phyloP scores from a whole-genome alignment of 1,140 invertebrate species.

The Nephotettix cincticeps region DNA sequence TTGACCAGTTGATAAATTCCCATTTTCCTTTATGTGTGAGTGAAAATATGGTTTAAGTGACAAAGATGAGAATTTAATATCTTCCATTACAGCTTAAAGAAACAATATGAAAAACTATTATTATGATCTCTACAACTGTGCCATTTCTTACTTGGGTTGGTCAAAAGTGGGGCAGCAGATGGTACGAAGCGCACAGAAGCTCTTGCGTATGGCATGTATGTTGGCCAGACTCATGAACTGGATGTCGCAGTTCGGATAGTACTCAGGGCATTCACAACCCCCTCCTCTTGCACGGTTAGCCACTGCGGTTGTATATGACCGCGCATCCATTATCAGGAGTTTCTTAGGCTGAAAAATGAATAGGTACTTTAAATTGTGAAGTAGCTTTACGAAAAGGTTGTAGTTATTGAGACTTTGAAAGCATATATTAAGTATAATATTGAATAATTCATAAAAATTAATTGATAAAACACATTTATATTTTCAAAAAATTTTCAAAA shows the following conservation, averaged over 20 bases:
- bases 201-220: slow-evolving; percentile 91
- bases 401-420: too few species aligned
- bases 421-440: too few species aligned
- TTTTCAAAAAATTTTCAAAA: too few species aligned
- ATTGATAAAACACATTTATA: too few species aligned
- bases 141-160: slow-evolving; percentile 66
- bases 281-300: slow-evolving; percentile 94
- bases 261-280: slow-evolving; percentile 93
- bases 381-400: not conserved
- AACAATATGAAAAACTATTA: not conserved
- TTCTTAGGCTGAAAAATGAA: slow-evolving; percentile 59
- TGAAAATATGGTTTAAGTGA: too few species aligned
- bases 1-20: too few species aligned
- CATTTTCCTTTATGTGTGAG: too few species aligned
- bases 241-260: slow-evolving; percentile 92
- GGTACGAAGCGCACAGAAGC: slow-evolving; percentile 73
- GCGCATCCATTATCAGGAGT: slow-evolving; percentile 91
- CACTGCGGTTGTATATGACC: slow-evolving; percentile 92
- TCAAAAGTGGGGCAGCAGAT: slow-evolving; percentile 74
- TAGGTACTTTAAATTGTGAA: slow-evolving; percentile 5
- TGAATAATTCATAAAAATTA: too few species aligned
- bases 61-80: not conserved
- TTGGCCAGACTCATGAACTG: slow-evolving; percentile 97
- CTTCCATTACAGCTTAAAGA: not conserved
- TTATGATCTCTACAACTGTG: not conserved